phyloP scores from a whole-genome alignment of 2,888 invertebrate species.

The Phragmatobia fuliginosa region DNA sequence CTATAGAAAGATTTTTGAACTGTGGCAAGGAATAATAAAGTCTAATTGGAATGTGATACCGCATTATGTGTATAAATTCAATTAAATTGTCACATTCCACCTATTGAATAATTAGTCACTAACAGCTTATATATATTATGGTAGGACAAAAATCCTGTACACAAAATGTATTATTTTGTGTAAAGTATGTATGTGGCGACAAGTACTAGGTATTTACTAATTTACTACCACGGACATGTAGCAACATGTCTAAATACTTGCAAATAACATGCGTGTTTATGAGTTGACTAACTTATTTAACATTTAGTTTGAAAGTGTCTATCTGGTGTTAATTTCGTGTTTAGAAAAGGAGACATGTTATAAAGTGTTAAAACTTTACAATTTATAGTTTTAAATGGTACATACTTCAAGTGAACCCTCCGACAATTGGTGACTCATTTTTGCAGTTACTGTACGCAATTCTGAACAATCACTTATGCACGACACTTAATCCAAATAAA shows the following conservation, averaged over 20 bases:
- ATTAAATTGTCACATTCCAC: too few relatives aligned
- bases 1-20: too few relatives aligned
- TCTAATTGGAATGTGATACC: neutral
- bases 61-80: neutral
- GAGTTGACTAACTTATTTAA: neutral
- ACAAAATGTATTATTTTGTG: neutral
- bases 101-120: neutral
- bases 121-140: neutral
- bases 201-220: neutral
- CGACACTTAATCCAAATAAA: neutral
- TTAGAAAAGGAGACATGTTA: neutral
- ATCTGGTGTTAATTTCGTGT: neutral
- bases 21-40: neutral
- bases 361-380: neutral
- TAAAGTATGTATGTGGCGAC: neutral
- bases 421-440: slow-evolving; percentile 76
- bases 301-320: neutral
- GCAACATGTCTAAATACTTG: neutral
- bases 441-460: slow-evolving; percentile 20
- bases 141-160: neutral
- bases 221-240: neutral
- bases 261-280: neutral
- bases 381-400: slow-evolving; percentile 4
- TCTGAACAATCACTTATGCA: neutral
- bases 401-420: slow-evolving; percentile 81